Evolutionary conservation across 2,113 vertebrate species (phyloP).

Genomic region (Dolichallabes microphthalmus): DNA sequence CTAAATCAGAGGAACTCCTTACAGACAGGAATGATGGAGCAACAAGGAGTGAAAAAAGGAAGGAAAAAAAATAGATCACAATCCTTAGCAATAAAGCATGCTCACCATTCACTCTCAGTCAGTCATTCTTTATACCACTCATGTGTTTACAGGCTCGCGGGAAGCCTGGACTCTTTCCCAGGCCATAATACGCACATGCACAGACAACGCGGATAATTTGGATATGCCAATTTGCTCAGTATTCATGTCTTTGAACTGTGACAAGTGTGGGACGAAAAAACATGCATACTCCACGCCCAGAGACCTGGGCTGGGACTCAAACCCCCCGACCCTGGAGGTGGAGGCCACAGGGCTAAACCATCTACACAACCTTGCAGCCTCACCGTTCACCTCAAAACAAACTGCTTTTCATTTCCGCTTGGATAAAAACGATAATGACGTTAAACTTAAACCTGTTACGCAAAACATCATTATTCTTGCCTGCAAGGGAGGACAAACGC

Average conservation of each 20-base stretch:
- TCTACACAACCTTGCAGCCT: background rate
- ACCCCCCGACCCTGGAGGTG: no score
- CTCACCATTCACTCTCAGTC: background rate
- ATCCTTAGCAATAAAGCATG: background rate
- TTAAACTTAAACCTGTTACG: background rate
- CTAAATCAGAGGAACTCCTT: constrained; percentile 68
- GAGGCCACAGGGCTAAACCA: no score
- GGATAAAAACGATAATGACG: background rate
- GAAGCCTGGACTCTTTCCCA: no score
- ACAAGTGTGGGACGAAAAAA: no score
- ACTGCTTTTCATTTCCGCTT: background rate
- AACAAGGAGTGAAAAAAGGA: constrained; percentile 44
- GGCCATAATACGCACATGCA: no score
- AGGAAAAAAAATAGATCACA: background rate
- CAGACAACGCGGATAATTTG: no score
- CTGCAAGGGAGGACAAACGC: background rate
- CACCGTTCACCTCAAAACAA: background rate
- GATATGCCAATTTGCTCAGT: no score
- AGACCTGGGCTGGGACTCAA: no score
- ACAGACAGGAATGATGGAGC: constrained; percentile 50
- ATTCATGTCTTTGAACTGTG: no score
- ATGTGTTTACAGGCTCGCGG: no score
- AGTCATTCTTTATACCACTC: no score
- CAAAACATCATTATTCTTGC: background rate
- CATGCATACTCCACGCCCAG: no score